Conservation (phyloP, 2,888 invertebrate species). For the Nomada ruficornis region DNA sequence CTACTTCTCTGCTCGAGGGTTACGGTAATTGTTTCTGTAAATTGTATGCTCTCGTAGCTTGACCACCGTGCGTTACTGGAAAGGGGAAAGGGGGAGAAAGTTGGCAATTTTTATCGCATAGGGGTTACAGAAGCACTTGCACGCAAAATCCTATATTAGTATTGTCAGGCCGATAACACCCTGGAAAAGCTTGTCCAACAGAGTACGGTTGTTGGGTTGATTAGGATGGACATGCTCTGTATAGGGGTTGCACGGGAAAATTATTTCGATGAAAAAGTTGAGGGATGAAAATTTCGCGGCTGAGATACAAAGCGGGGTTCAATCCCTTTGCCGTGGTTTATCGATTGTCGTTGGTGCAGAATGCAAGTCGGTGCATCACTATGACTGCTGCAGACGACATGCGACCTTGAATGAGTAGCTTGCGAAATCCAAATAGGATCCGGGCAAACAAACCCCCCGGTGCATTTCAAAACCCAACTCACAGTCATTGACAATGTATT, state of each 20-base stretch:
- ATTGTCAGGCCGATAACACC: not conserved
- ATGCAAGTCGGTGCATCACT: conserved; percentile 59
- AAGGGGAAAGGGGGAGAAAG: not conserved
- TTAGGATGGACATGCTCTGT: not conserved
- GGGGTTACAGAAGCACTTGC: not conserved
- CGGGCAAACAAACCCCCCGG: conserved; percentile 14
- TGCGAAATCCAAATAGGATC: conserved; percentile 41
- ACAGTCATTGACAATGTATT: not conserved
- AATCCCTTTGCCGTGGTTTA: conserved; percentile 52
- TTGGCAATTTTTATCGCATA: not conserved
- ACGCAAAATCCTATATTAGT: not conserved
- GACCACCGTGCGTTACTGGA: not conserved
- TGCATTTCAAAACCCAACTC: conserved; percentile 11
- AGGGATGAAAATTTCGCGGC: conserved; percentile 23
- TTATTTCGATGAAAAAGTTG: not conserved
- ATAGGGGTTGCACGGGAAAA: not conserved
- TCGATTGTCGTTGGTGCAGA: conserved; percentile 55
- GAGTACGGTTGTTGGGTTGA: not conserved
- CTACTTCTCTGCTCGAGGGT: not conserved
- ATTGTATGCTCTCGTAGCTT: conserved; percentile 19
- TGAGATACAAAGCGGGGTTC: not conserved
- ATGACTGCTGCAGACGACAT: conserved; percentile 60
- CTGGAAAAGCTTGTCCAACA: not conserved
- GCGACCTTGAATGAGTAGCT: conserved; percentile 63
- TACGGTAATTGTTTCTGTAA: conserved; percentile 32